Evolutionary conservation across 2,113 vertebrate species (phyloP).

Genomic region (Boulengerochromis microlepis): DNA sequence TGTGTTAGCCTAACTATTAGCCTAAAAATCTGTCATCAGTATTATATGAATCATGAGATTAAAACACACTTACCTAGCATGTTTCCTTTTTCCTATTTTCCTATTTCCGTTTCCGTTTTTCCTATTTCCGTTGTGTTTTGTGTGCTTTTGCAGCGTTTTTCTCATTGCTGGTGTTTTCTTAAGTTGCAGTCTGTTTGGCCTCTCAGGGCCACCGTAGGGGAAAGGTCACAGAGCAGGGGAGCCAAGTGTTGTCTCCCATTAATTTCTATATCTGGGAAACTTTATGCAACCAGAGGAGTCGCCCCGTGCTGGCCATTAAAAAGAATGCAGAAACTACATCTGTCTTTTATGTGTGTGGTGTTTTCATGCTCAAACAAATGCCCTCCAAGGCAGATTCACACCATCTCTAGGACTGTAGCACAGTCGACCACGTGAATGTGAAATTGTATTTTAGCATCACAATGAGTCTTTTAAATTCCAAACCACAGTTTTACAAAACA

Average conservation of each 20-base stretch:
- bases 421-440: neutral
- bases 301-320: neutral
- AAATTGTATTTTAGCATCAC: neutral
- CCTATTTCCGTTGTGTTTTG: neutral
- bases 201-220: neutral
- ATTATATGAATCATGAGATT: neutral
- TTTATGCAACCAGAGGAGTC: neutral
- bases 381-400: neutral
- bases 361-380: neutral
- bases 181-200: neutral
- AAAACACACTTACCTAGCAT: neutral
- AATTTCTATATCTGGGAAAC: neutral
- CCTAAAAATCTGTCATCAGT: neutral
- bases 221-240: neutral
- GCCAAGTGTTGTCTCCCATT: neutral
- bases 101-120: neutral
- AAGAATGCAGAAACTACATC: neutral
- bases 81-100: neutral
- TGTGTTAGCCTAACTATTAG: neutral
- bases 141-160: neutral
- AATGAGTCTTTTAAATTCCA: neutral
- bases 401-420: neutral
- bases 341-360: neutral
- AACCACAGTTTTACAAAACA: neutral
- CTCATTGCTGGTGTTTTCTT: neutral